A percentile compares a stretch with the other conserved stretches of the same genome.
These are phyloP conservation scores for Peromyscus polionotus DNA, from an alignment of 2,113 vertebrate species.

Conservation along the genomic window DNA sequence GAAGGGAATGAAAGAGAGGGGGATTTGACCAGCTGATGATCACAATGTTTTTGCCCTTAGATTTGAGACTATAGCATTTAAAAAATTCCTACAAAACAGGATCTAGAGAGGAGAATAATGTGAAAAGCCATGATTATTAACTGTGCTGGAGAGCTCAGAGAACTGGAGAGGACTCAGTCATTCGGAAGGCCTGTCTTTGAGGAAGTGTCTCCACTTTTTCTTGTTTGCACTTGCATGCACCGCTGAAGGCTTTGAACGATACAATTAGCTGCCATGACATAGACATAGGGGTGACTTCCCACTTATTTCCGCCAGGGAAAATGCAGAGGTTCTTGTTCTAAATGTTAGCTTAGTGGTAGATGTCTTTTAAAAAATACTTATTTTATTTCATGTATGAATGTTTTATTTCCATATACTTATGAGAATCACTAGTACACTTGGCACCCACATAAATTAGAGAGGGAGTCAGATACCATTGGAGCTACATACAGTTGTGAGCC, in stretches of 20 bases:
- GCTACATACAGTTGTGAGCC: neutral
- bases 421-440: neutral
- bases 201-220: conserved; percentile 86
- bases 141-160: conserved; percentile 85
- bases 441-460: neutral
- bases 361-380: neutral
- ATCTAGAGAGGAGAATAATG: conserved; percentile 82
- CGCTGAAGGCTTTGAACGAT: conserved; percentile 78
- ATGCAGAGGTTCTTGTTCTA: conserved; percentile 67
- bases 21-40: neutral
- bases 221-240: conserved; percentile 81
- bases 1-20: neutral
- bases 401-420: no score
- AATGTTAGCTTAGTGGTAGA: conserved; percentile 22
- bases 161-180: conserved; percentile 87
- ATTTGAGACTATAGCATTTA: conserved; percentile 64
- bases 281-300: conserved; percentile 84
- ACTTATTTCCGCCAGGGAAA: conserved; percentile 73
- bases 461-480: neutral
- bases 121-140: conserved; percentile 88
- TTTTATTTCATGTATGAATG: neutral
- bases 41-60: conserved; percentile 46
- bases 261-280: conserved; percentile 83
- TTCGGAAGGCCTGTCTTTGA: conserved; percentile 86
- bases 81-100: conserved; percentile 64